Conservation (phyloP, 2,888 invertebrate genomes). For the Habrosyne pyritoides region DNA sequence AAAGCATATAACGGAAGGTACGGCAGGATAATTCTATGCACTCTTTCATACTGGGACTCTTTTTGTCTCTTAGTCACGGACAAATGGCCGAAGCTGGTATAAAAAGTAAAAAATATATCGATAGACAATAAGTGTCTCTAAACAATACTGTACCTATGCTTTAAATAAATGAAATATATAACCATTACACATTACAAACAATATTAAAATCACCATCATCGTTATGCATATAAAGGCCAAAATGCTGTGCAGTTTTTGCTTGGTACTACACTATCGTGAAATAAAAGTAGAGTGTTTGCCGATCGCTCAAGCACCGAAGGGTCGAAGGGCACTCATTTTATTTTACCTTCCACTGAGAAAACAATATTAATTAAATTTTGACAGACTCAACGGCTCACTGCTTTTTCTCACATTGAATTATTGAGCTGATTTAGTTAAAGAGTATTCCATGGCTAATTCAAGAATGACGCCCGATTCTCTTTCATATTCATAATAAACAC, state of each 20-base stretch:
- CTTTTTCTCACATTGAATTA: background rate
- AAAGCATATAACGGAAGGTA: no score
- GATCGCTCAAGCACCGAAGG: slow-evolving; percentile 2
- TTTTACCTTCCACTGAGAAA: background rate
- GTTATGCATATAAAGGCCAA: background rate
- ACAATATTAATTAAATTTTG: slow-evolving; percentile 7
- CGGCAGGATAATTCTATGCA: no score
- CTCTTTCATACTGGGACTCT: no score
- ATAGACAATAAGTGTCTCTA: no score
- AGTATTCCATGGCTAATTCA: background rate
- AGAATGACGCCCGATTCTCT: no score
- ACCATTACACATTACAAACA: no score
- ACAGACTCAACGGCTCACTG: slow-evolving; percentile 2
- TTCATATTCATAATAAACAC: no score
- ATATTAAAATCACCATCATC: background rate
- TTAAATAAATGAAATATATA: no score
- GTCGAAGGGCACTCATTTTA: slow-evolving; percentile 1
- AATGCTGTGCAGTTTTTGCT: background rate
- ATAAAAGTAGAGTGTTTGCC: slow-evolving; percentile 5
- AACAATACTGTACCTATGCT: no score
- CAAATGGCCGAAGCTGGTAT: no score
- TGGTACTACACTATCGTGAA: background rate
- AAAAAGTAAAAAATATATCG: no score
- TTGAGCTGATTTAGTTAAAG: background rate
- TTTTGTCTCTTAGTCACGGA: background rate